Evolutionary conservation across 2,113 vertebrate species (phyloP), one percentile per base, ranked within the genome.

Genomic region (Lates calcarifer): DNA sequence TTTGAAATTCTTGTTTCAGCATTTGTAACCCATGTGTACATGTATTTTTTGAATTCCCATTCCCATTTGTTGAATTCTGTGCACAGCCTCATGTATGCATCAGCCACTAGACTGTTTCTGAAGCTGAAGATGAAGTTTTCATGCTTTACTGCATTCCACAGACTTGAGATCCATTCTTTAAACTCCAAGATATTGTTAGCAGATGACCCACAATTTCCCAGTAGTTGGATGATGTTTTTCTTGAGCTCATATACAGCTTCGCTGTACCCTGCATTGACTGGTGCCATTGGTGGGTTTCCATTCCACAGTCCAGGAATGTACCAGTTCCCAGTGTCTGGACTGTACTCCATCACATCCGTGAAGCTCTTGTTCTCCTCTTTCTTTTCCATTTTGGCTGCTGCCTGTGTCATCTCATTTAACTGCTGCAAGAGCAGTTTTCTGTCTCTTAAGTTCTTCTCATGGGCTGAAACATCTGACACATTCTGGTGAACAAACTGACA

Each of bases 401-500:
- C 90, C 53, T 87, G 86, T 15, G 92, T 94, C 93, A 91, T 94
- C 3, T 96, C 92, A 31, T 94, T 67, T 6, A 95, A 79, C 6
- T 93, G 92, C 3, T 96, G 90, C 28, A 94, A 39, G 12, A 95
- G 86, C 49, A 89, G 83, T 20, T 92, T 92, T 51, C 93, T 85
- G n/a, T 95, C 95, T 74, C 92, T 83, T 1, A 82, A 81, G 85
- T 92, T 96, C 22, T 94, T 94, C 11, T 94, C 93, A 24, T 94
- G 64, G 4, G 89, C 93, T 22, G 94, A 89, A 13, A 90, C 80
- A 43, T 94, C 96, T 0, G 91, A 91, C 26, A 96, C 94, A 39
- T 94, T 96, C 90, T 96, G 95, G 72, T 95, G 94, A 1, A 97
- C 94, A 73, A 97, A 96, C 65, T 92, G 91, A 78, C 94, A 96